A percentile compares a stretch with the other conserved stretches of the same genome.
phyloP scores from a whole-genome alignment of 2,797 vertebrate species.

The Pangasius sanitwongsei region DNA sequence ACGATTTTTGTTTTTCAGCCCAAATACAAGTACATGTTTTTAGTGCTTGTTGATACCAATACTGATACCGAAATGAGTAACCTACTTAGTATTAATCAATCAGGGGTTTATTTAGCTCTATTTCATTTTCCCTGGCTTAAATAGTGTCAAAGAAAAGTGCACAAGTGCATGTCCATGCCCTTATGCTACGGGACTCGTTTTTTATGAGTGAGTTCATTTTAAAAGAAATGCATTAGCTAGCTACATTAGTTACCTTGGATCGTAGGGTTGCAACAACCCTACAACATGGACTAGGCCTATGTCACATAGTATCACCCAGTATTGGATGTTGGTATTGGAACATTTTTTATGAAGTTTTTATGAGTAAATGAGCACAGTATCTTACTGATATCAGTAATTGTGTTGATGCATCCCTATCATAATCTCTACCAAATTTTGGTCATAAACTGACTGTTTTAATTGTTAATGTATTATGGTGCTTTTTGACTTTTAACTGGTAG shows the following conservation, averaged over 20 bases:
- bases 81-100: neutral
- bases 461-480: neutral
- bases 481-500: neutral
- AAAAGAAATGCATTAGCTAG: neutral
- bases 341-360: neutral
- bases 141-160: too few species aligned
- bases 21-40: neutral
- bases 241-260: neutral
- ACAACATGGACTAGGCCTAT: neutral
- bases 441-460: neutral
- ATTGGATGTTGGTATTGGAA: neutral
- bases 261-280: neutral
- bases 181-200: neutral
- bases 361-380: neutral
- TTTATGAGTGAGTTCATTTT: too few species aligned
- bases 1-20: neutral
- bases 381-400: neutral
- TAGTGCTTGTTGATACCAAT: neutral
- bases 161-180: slow-evolving; percentile 36
- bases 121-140: neutral
- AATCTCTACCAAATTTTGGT: neutral
- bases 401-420: slow-evolving; percentile 2
- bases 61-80: neutral
- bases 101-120: neutral
- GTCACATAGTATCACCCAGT: neutral